Conservation (phyloP, 37 sponge, comb jelly and placozoan genomes). For the Aplysina aerophoba region DNA sequence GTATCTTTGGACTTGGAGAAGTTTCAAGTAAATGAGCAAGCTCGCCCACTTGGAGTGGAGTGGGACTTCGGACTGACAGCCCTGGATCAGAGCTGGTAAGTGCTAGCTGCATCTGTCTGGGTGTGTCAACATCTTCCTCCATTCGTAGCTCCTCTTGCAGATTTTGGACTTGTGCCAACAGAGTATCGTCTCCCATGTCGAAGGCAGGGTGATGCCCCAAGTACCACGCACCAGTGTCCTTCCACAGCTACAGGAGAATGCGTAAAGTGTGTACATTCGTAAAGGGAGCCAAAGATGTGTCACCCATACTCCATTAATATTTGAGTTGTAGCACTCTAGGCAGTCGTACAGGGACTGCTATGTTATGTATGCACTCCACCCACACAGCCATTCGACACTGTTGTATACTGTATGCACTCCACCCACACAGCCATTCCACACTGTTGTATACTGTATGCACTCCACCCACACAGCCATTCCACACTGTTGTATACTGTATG, state of each 20-base stretch:
- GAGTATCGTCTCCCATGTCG: neutral
- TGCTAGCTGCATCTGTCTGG: neutral
- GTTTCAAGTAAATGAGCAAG: too few species aligned
- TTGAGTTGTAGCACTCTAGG: neutral
- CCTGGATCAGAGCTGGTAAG: too few species aligned
- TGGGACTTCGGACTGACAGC: too few species aligned
- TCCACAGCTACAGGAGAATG: neutral
- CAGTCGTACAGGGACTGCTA: neutral
- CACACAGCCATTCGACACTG: too few species aligned
- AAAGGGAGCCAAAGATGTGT: neutral
- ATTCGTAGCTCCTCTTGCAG: neutral
- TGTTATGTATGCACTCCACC: too few species aligned
- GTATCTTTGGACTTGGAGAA: too few species aligned
- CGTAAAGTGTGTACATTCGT: neutral
- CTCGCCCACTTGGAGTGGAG: neutral
- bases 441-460: too few species aligned
- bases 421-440: too few species aligned
- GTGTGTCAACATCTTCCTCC: too few species aligned
- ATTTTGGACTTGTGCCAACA: neutral
- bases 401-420: too few species aligned
- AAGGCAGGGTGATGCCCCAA: neutral
- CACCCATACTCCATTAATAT: neutral
- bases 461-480: too few species aligned
- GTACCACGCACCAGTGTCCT: slow-evolving; percentile 8
- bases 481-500: too few species aligned